phyloP scores from a whole-genome alignment of 2,797 vertebrate species.

The Spinus olivaceus region DNA sequence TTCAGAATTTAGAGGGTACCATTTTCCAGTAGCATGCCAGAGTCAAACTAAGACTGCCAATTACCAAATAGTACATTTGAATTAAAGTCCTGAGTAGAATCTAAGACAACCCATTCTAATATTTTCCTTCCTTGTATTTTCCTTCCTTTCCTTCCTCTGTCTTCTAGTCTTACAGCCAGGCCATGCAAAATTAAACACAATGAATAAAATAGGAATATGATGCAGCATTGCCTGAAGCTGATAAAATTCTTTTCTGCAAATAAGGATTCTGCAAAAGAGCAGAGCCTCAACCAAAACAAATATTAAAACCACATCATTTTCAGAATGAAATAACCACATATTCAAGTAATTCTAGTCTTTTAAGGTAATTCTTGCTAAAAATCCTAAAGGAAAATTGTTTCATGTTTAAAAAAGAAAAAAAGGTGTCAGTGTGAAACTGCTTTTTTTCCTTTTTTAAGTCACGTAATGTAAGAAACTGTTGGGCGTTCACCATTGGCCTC shows the following conservation, averaged over 20 bases:
- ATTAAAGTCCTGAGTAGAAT: not conserved
- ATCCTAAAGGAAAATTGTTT: not conserved
- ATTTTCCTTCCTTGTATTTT: not conserved
- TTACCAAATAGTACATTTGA: not conserved
- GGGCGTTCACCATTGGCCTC: not conserved
- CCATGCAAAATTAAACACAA: not conserved
- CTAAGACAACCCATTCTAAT: not conserved
- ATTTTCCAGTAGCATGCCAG: not conserved
- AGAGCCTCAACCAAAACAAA: not conserved
- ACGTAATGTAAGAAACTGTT: not conserved
- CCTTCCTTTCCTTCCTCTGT: not conserved
- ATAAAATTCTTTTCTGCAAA: not conserved
- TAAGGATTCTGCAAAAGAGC: not conserved
- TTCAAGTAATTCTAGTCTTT: not conserved
- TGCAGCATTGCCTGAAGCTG: not conserved
- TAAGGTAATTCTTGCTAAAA: not conserved
- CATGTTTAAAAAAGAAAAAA: not conserved
- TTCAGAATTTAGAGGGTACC: not conserved
- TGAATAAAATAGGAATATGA: not conserved
- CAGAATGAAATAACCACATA: not conserved
- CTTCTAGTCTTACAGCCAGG: not conserved
- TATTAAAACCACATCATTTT: not conserved
- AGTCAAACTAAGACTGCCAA: not conserved
- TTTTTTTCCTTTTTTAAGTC: not conserved
- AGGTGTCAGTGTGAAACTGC: rapidly evolving